Conservation (phyloP, 2,888 invertebrate species). For the Heterodera filipjevi region DNA sequence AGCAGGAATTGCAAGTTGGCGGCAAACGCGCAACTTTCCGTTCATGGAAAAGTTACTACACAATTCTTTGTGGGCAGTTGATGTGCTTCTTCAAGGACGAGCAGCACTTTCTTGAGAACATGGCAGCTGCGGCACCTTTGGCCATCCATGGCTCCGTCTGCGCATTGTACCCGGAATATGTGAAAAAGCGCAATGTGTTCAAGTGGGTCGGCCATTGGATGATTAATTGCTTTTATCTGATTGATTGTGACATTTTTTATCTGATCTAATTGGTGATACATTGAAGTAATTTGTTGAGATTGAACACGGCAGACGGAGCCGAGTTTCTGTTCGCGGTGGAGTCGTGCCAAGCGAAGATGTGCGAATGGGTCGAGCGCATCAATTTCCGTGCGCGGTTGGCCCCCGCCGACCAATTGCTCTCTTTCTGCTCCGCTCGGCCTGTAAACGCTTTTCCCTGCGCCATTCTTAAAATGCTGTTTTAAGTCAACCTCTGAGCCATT, state of each 20-base stretch:
- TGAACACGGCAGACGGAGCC: slow-evolving; percentile 84
- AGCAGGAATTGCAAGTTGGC: slow-evolving; percentile 89
- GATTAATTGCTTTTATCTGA: slow-evolving; percentile 6
- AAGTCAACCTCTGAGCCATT: neutral
- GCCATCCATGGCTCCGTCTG: slow-evolving; percentile 70
- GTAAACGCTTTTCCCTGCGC: neutral
- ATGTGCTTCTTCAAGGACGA: slow-evolving; percentile 94
- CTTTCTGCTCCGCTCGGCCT: neutral
- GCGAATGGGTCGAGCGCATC: slow-evolving; percentile 74
- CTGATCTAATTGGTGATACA: too few relatives aligned
- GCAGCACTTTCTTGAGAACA: slow-evolving; percentile 83
- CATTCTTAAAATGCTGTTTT: slow-evolving; percentile 15
- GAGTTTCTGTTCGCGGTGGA: slow-evolving; percentile 86
- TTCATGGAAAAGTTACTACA: slow-evolving; percentile 92
- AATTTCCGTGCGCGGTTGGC: slow-evolving; percentile 88
- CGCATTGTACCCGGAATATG: slow-evolving; percentile 85
- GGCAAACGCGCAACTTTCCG: slow-evolving; percentile 91
- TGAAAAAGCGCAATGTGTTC: slow-evolving; percentile 91
- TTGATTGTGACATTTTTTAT: too few relatives aligned
- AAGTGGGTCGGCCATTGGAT: slow-evolving; percentile 41
- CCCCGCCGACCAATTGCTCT: slow-evolving; percentile 69
- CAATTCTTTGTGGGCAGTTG: slow-evolving; percentile 92
- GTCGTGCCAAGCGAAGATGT: slow-evolving; percentile 71
- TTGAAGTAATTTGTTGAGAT: slow-evolving; percentile 70
- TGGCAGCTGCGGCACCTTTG: slow-evolving; percentile 69